These are phyloP conservation scores for Xiphophorus hellerii DNA, from an alignment of 2,113 vertebrate genomes.

Conservation along the genomic window DNA sequence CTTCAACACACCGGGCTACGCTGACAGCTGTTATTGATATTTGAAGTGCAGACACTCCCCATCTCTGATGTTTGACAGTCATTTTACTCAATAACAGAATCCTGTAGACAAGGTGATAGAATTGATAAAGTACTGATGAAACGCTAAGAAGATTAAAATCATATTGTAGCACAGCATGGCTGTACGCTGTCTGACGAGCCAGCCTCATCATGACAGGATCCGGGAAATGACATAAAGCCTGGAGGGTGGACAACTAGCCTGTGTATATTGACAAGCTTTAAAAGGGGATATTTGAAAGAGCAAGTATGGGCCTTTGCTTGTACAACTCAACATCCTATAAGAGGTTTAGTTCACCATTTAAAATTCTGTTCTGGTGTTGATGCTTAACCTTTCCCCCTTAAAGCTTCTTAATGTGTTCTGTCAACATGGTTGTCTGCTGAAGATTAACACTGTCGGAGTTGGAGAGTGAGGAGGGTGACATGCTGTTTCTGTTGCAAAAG, in stretches of 20 bases:
- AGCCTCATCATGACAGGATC: neutral
- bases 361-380: slow-evolving; percentile 64
- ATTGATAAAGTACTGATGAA: slow-evolving; percentile 73
- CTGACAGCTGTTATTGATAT: slow-evolving; percentile 69
- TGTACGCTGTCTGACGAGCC: slow-evolving; percentile 25
- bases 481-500: slow-evolving; percentile 35
- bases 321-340: slow-evolving; percentile 62
- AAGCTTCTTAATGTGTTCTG: slow-evolving; percentile 67
- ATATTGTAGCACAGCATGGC: slow-evolving; percentile 30
- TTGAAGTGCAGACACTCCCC: slow-evolving; percentile 64
- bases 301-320: slow-evolving; percentile 48
- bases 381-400: slow-evolving; percentile 61
- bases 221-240: slow-evolving; percentile 23
- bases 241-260: slow-evolving; percentile 10
- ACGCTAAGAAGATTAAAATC: slow-evolving; percentile 67
- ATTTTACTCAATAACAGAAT: slow-evolving; percentile 30
- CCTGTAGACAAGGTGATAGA: slow-evolving; percentile 45
- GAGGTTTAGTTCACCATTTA: slow-evolving; percentile 70
- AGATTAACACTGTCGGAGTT: slow-evolving; percentile 57
- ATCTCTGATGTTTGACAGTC: slow-evolving; percentile 59
- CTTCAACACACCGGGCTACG: slow-evolving; percentile 59
- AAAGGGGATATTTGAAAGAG: slow-evolving; percentile 63
- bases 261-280: slow-evolving; percentile 38
- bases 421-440: slow-evolving; percentile 45
- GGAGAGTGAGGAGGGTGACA: slow-evolving; percentile 44